Conservation (phyloP, 1,140 invertebrate genomes). For the Galleria mellonella region DNA sequence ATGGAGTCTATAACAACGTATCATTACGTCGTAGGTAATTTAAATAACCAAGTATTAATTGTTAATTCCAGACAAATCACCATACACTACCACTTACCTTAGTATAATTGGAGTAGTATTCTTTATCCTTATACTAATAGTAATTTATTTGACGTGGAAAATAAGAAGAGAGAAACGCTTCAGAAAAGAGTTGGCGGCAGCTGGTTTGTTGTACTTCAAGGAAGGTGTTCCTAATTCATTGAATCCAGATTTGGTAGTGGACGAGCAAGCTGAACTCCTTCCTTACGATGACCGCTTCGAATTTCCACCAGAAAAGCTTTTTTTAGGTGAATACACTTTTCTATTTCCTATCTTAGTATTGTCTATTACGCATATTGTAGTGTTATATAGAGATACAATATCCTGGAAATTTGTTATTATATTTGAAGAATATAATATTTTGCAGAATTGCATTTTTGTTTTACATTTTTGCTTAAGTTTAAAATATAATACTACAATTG, state of each 20-base stretch:
- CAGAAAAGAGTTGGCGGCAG: constrained; percentile 77
- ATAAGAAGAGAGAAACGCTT: constrained; percentile 77
- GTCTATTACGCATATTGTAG: too few relatives aligned
- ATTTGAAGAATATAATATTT: too few relatives aligned
- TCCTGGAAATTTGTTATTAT: too few relatives aligned
- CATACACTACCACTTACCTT: constrained; percentile 30
- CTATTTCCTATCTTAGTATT: too few relatives aligned
- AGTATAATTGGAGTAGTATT: constrained; percentile 60
- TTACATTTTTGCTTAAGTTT: too few relatives aligned
- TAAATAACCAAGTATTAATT: too few relatives aligned
- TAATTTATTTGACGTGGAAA: constrained; percentile 74
- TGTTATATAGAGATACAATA: too few relatives aligned
- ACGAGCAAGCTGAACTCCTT: constrained; percentile 93
- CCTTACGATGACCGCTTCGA: constrained; percentile 94
- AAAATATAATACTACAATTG: too few relatives aligned
- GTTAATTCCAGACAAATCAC: constrained; percentile 27
- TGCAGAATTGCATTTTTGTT: too few relatives aligned
- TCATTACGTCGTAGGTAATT: too few relatives aligned
- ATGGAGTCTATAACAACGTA: too few relatives aligned
- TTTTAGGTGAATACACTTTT: constrained; percentile 79
- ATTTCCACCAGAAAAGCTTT: constrained; percentile 89
- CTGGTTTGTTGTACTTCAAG: constrained; percentile 84
- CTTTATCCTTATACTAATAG: constrained; percentile 69
- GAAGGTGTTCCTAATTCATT: constrained; percentile 86
- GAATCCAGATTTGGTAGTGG: constrained; percentile 91